A percentile compares a stretch with the other conserved stretches of the same genome.
These are phyloP conservation scores for Campoplex capitator DNA, from an alignment of 2,888 invertebrate species.

Conservation along the genomic window DNA sequence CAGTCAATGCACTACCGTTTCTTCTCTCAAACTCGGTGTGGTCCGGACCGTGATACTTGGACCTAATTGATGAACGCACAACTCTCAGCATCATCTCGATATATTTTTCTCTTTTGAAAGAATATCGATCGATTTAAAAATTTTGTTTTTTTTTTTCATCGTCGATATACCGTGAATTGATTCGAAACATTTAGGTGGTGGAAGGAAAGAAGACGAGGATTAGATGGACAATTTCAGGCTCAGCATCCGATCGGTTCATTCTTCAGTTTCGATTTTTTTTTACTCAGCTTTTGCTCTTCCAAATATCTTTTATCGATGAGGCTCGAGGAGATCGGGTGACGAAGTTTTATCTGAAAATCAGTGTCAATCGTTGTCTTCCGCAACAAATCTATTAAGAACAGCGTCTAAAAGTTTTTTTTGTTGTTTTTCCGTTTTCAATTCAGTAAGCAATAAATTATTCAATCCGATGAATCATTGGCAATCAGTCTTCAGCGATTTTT, in stretches of 20 bases:
- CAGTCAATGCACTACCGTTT: slow-evolving; percentile 34
- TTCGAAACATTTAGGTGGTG: too few species aligned
- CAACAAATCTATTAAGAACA: too few species aligned
- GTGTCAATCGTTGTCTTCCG: too few species aligned
- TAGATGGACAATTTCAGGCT: background rate
- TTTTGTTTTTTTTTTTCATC: background rate
- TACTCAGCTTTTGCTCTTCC: background rate
- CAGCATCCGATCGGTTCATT: background rate
- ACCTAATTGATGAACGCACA: slow-evolving; percentile 33
- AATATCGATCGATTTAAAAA: background rate
- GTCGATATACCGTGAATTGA: background rate
- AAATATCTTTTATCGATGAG: background rate
- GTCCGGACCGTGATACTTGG: slow-evolving; percentile 17
- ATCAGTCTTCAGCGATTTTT: background rate
- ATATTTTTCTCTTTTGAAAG: background rate
- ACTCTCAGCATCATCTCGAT: slow-evolving; percentile 4
- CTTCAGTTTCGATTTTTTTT: background rate
- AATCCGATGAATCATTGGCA: background rate
- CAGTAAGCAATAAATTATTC: too few species aligned
- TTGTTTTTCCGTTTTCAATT: too few species aligned
- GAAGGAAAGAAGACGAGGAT: background rate
- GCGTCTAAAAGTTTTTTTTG: too few species aligned
- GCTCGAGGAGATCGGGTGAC: too few species aligned
- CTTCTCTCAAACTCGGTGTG: slow-evolving; percentile 44
- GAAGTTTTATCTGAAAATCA: too few species aligned